Base-by-base conservation (phyloP, 1,140 invertebrate genomes). In the Conus betulinus region DNA sequence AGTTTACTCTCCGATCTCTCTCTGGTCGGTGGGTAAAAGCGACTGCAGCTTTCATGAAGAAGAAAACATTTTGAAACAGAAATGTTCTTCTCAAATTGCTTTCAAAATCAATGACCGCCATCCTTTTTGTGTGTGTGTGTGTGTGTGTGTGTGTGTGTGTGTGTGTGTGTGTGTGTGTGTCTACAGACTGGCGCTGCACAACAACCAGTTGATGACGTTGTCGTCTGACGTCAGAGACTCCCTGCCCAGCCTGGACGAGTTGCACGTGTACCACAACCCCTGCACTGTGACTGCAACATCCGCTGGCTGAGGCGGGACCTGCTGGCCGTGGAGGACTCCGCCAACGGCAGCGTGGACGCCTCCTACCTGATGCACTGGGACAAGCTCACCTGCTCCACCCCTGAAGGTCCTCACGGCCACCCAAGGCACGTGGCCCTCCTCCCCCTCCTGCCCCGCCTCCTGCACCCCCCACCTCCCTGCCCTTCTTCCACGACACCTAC, bases 251-350 rank as follows among this genome's bases (percentile, higher is more conserved):
- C 90, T 94, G 10, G 82, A 90, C n/a, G 91, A 94, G 74, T 92
- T 96, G 23, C 93, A 94, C 78, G 87, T 96, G 0, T 93, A 95
- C 74, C 93, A 94, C 15, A 96, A 96, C 87, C 95, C 17, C 90
- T 96, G 3, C 91, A 90, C 20, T 96, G 96, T 91, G 95, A 96
- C 89, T 96, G 96, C 89, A 96, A 96, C 91, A 90, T 93, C 17
- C 91, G 93, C 52, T 96, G 96, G 96, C 93, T 96, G 25, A 13
- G 67, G 13, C 6, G 17, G 6, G 67, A 71, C 67, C 11, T 71
- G 17, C 55, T 88, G 20, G 71, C 82, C 17, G 39, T 27, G 51
- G 53, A 52, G 39, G 74, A 5, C 55, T 63, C 8, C 67, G 23
- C 23, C 13, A 55, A 23, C 11, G 39, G 23, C 7, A 83, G 74